phyloP scores from a whole-genome alignment of 2,113 vertebrate species.

The Microcebus griseorufus region DNA sequence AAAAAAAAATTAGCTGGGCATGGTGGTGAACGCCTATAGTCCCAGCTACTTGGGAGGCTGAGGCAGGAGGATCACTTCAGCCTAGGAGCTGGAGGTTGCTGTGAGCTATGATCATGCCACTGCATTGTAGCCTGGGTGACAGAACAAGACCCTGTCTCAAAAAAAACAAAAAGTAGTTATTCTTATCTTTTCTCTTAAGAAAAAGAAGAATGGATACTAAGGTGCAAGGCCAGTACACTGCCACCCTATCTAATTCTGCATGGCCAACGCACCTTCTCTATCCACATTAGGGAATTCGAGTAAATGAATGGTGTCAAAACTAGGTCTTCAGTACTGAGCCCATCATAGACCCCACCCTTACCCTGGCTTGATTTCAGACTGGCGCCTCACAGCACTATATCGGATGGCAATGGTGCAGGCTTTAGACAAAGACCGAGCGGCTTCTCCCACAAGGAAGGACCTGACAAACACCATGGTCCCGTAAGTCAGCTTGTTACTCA shows the following conservation, averaged over 20 bases:
- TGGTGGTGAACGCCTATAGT: too few species aligned
- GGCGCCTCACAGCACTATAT: conserved; percentile 95
- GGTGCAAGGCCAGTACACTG: neutral
- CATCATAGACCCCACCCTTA: conserved; percentile 75
- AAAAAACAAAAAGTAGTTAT: neutral
- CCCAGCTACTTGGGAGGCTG: too few species aligned
- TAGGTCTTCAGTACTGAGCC: neutral
- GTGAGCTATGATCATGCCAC: too few species aligned
- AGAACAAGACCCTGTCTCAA: too few species aligned
- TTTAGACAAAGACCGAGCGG: conserved; percentile 88
- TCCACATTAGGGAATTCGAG: fast-evolving
- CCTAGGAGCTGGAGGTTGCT: too few species aligned
- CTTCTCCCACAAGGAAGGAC: conserved; percentile 91
- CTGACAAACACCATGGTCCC: conserved; percentile 99
- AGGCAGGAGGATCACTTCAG: too few species aligned
- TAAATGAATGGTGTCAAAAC: neutral
- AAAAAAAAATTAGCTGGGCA: too few species aligned
- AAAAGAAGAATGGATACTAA: neutral
- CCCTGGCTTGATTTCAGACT: conserved; percentile 96
- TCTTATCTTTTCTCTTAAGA: neutral
- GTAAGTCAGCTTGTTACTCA: conserved; percentile 96
- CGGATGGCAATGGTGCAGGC: conserved; percentile 96
- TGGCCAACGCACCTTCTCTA: too few species aligned
- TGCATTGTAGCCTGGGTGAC: too few species aligned
- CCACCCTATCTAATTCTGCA: neutral